phyloP scores from a whole-genome alignment of 2,113 vertebrate species.

The Ciconia boyciana region DNA sequence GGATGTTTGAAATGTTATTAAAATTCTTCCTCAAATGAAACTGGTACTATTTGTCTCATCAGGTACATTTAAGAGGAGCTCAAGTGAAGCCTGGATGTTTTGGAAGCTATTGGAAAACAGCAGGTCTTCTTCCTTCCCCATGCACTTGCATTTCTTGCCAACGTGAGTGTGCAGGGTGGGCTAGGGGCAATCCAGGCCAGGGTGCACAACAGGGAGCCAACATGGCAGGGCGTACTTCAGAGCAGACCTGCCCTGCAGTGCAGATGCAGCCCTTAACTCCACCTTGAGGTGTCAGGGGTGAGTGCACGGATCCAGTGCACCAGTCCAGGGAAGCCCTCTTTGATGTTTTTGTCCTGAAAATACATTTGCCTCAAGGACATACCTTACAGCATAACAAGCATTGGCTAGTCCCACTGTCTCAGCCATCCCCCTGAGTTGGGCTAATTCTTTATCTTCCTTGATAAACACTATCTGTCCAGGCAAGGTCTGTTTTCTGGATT shows the following conservation, averaged over 20 bases:
- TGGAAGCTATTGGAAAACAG: not conserved
- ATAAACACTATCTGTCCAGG: conserved; percentile 10
- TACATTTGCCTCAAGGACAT: not conserved
- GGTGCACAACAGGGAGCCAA: not conserved
- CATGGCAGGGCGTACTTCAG: fast-evolving
- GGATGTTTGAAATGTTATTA: not conserved
- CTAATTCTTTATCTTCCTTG: conserved; percentile 67
- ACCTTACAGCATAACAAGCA: conserved; percentile 73
- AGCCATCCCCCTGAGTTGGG: conserved; percentile 48
- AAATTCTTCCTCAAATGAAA: not conserved
- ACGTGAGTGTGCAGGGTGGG: fast-evolving
- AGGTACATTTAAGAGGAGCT: not conserved
- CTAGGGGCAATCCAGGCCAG: not conserved
- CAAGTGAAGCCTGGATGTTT: not conserved
- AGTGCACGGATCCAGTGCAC: not conserved
- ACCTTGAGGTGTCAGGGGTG: not conserved
- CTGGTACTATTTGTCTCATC: not conserved
- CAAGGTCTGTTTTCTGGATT: not conserved
- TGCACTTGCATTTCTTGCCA: not conserved
- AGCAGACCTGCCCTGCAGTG: not conserved
- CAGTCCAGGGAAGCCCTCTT: not conserved
- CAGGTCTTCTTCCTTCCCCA: not conserved
- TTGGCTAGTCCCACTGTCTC: conserved; percentile 70
- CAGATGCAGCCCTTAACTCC: not conserved
- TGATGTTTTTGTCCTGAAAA: not conserved